phyloP scores from a whole-genome alignment of 2,888 invertebrate genomes.

The Hedychridium roseum region DNA sequence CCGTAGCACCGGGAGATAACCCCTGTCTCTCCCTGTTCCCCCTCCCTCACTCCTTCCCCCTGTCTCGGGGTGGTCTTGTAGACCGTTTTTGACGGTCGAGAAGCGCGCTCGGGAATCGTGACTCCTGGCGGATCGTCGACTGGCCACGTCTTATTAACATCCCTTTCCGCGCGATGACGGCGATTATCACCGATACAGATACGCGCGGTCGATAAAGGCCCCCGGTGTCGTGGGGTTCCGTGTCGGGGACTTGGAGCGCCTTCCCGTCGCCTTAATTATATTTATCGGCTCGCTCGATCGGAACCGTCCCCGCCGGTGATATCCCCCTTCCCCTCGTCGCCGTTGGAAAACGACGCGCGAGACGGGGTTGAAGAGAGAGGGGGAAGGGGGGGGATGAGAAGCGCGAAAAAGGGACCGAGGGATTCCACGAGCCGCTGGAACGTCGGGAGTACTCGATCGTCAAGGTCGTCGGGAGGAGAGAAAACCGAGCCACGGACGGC shows the following conservation, averaged over 20 bases:
- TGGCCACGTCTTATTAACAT: constrained; percentile 37
- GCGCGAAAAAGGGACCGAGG: too few species aligned
- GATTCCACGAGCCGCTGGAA: too few species aligned
- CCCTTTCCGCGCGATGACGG: constrained; percentile 27
- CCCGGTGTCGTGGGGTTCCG: constrained; percentile 22
- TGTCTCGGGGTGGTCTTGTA: too few species aligned
- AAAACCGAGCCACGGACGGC: background rate
- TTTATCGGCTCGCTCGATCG: constrained; percentile 39
- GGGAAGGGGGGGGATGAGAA: background rate
- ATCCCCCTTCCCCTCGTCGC: constrained; percentile 15
- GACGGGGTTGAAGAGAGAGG: background rate
- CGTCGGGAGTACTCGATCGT: too few species aligned
- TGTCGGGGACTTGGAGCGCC: constrained; percentile 19
- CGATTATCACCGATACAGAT: constrained; percentile 32
- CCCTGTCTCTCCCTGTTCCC: too few species aligned
- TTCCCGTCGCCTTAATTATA: constrained; percentile 42
- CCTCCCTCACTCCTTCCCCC: too few species aligned
- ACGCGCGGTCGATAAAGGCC: constrained; percentile 27
- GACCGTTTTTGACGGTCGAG: too few species aligned
- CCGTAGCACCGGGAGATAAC: too few species aligned
- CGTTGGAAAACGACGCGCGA: too few species aligned
- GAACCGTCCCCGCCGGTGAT: constrained; percentile 25
- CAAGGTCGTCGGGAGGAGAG: too few species aligned
- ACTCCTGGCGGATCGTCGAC: constrained; percentile 15
- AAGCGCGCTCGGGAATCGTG: too few species aligned